Percentiles rank a stretch among this genome's conserved stretches.
Conservation (phyloP, 1,140 invertebrate species). For the Lordiphosa mommai region DNA sequence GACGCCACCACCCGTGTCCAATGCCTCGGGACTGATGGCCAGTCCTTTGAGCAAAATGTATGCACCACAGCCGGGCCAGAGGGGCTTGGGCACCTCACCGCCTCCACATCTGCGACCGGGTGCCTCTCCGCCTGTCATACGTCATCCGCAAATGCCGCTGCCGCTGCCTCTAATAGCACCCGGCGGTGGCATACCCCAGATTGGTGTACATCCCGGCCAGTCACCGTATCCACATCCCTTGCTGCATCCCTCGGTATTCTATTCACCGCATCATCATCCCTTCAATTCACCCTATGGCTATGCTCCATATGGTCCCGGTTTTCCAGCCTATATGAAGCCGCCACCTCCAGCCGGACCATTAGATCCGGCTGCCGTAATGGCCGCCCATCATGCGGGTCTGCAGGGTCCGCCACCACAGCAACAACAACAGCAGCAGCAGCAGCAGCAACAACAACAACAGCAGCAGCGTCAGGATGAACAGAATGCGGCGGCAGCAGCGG, state of each 20-base stretch:
- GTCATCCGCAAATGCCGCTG: conserved; percentile 78
- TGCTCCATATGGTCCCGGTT: conserved; percentile 76
- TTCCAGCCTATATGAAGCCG: conserved; percentile 77
- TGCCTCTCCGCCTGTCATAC: conserved; percentile 78
- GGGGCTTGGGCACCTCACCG: conserved; percentile 77
- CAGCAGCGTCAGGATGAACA: conserved; percentile 57
- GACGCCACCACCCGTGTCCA: conserved; percentile 79
- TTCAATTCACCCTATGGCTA: conserved; percentile 79
- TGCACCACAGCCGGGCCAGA: conserved; percentile 66
- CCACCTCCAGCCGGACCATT: conserved; percentile 64
- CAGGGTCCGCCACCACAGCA: conserved; percentile 56
- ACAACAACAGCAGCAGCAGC: conserved; percentile 37
- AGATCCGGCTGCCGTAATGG: conserved; percentile 71
- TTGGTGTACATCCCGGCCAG: conserved; percentile 78
- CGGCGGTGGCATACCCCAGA: conserved; percentile 71
- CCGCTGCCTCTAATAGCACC: conserved; percentile 73
- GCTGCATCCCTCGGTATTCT: conserved; percentile 78
- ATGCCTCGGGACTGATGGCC: conserved; percentile 78
- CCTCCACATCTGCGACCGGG: conserved; percentile 77
- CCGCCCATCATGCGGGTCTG: conserved; percentile 67
- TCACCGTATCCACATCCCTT: conserved; percentile 78
- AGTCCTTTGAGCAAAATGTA: conserved; percentile 79
- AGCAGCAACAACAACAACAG: conserved; percentile 49
- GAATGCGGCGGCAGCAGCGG: conserved; percentile 44
- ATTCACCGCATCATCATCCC: conserved; percentile 77